A percentile compares a stretch with the other conserved stretches of the same genome.
Conservation (phyloP, 1,140 invertebrate species). For the Drosophila mauritiana region DNA sequence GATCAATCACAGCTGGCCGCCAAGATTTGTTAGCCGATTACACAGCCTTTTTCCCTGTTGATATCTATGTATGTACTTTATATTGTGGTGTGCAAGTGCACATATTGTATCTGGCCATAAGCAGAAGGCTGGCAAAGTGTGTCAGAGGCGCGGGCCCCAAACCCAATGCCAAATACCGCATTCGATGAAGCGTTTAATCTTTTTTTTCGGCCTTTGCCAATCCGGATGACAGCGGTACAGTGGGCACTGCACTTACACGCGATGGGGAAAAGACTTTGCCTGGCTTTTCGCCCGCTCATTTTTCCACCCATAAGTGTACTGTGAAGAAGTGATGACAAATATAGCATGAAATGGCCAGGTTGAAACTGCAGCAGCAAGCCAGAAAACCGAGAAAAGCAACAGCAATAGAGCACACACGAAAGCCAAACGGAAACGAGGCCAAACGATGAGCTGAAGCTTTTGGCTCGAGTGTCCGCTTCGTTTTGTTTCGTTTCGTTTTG, state of each 20-base stretch:
- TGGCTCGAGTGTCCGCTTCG: slow-evolving; percentile 66
- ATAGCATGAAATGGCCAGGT: slow-evolving; percentile 42
- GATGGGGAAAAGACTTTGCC: slow-evolving; percentile 12
- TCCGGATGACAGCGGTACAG: slow-evolving; percentile 30
- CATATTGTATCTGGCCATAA: slow-evolving; percentile 43
- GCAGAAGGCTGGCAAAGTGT: slow-evolving; percentile 50
- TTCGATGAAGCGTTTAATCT: slow-evolving; percentile 46
- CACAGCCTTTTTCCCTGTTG: slow-evolving; percentile 7
- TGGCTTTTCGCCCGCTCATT: slow-evolving; percentile 1
- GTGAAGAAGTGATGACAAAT: slow-evolving; percentile 25
- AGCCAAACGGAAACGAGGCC: slow-evolving; percentile 59
- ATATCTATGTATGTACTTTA: slow-evolving; percentile 10
- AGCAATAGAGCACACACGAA: not conserved
- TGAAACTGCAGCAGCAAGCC: slow-evolving; percentile 50
- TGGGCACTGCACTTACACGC: slow-evolving; percentile 5
- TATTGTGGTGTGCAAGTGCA: slow-evolving; percentile 7
- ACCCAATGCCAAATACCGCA: slow-evolving; percentile 70
- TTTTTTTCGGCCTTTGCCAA: slow-evolving; percentile 33
- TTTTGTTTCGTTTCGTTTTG: slow-evolving; percentile 45
- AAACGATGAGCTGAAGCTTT: slow-evolving; percentile 63
- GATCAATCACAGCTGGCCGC: not conserved
- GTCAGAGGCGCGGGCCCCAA: slow-evolving; percentile 51
- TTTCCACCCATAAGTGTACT: not conserved
- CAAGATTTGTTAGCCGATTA: not conserved
- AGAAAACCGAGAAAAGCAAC: slow-evolving; percentile 22